Evolutionary conservation across 2,797 vertebrate species (phyloP), one percentile per base, ranked within the genome.

Genomic region (Podarcis siculus): DNA sequence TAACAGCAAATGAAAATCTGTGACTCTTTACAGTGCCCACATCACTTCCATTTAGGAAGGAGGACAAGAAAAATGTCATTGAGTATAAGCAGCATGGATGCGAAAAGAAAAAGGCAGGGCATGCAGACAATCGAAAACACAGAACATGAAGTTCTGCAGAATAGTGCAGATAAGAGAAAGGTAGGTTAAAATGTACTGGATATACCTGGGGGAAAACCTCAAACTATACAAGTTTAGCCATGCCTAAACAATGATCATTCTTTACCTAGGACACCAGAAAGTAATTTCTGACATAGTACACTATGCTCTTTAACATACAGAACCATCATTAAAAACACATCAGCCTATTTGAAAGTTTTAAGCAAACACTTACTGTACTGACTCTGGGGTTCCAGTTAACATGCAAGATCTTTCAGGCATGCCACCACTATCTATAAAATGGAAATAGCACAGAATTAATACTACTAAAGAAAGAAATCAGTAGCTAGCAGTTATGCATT

Each of bases 391-490:
- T 89, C 99, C 99, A 67, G 99, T 99, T 96, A 99, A 96, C 90
- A 98, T 99, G 94, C 99, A 99, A 0, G 98, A 99, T 88, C 99
- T 97, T 72, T 99, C 99, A 67, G 99, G 99, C 97, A 99, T 97
- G 4, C 99, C 99, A 90, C 99, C 99, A 85, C 99, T 99, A 94
- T 99, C 99, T 99, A 93, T 0, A 96, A 94, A 83, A 5, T 64
- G 58, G 13, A 77, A 91, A 93, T 86, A 21, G 71, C 84, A 90
- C 79, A 3, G 9, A 67, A 35, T 13, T 89, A 90, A 67, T 2
- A 91, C 1, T 21, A 8, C 85, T 64, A 83, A 90, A 67, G 32
- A 72, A 89, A 84, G 0, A 39, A 0, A 71, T 10, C 3, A 85
- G 1, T 0, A 80, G 55, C 30, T 8, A 81, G 25, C 7, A 82